These are phyloP conservation scores for Acanthornis magna DNA, from an alignment of 2,797 vertebrate genomes.

Conservation along the genomic window DNA sequence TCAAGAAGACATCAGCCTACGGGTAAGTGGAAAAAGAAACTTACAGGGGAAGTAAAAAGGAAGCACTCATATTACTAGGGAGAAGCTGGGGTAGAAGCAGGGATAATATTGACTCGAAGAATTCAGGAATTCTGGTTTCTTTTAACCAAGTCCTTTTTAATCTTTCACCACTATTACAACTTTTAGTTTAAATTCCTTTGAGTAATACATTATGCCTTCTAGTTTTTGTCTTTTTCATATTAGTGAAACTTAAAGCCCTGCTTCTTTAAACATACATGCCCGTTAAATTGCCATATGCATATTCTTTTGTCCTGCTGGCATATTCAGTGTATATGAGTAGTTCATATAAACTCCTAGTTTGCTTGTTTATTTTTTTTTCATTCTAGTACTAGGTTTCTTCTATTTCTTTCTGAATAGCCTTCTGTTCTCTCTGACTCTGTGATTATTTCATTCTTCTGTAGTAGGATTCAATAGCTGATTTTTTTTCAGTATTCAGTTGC, in stretches of 20 bases:
- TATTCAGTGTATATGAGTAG: neutral
- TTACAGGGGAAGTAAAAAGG: neutral
- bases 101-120: neutral
- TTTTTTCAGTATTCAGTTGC: neutral
- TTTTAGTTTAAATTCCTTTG: neutral
- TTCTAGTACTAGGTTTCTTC: neutral
- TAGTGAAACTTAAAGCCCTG: neutral
- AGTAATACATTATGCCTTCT: neutral
- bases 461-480: neutral
- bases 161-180: neutral
- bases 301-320: neutral
- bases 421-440: neutral
- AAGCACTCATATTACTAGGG: neutral
- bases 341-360: neutral
- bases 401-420: neutral
- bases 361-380: neutral
- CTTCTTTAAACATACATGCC: neutral
- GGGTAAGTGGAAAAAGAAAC: slow-evolving; percentile 75
- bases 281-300: neutral
- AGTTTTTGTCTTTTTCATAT: neutral
- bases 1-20: slow-evolving; percentile 91
- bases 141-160: neutral
- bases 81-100: neutral
- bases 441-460: neutral
- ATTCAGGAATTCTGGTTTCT: neutral